Percentiles rank a stretch among this genome's conserved stretches.
Conservation (phyloP, 2,888 invertebrate species). For the Polydesmus complanatus region DNA sequence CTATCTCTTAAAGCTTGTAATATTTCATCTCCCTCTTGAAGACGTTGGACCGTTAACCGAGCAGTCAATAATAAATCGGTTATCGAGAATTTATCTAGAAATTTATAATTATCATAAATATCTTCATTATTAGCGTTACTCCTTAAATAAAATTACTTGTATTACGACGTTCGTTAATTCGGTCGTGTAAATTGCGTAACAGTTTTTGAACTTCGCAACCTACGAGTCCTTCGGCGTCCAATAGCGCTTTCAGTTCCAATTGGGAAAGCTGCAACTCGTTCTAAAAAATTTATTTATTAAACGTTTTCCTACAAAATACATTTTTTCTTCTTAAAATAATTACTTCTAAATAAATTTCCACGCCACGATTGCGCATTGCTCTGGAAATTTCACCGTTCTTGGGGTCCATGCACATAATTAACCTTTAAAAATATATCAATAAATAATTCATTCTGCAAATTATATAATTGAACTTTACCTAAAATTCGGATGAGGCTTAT, state of each 20-base stretch:
- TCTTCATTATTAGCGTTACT: too few species aligned
- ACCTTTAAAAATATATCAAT: conserved; percentile 35
- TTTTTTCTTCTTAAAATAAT: conserved; percentile 17
- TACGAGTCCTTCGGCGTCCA: conserved; percentile 10
- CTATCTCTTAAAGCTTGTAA: conserved; percentile 43
- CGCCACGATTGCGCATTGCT: conserved; percentile 95
- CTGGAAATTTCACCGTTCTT: conserved; percentile 89
- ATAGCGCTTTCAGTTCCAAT: conserved; percentile 11
- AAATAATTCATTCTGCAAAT: not conserved
- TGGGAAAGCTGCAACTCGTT: not conserved
- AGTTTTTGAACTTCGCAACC: conserved; percentile 4
- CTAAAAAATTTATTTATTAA: conserved; percentile 6
- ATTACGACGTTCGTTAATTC: not conserved
- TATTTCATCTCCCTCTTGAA: conserved; percentile 44
- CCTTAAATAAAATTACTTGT: not conserved
- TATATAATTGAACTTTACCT: conserved; percentile 27
- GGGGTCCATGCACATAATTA: conserved; percentile 90
- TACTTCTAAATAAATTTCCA: conserved; percentile 60
- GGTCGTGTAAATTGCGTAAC: not conserved
- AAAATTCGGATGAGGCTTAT: conserved; percentile 78
- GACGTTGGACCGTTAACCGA: conserved; percentile 48
- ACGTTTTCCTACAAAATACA: not conserved
- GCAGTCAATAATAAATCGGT: conserved; percentile 51
- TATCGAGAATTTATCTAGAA: conserved; percentile 44
- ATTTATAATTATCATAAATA: too few species aligned